A percentile compares a stretch with the other conserved stretches of the same genome.
Evolutionary conservation across 2,113 vertebrate species (phyloP).

Genomic region (Tonatia bakeri): DNA sequence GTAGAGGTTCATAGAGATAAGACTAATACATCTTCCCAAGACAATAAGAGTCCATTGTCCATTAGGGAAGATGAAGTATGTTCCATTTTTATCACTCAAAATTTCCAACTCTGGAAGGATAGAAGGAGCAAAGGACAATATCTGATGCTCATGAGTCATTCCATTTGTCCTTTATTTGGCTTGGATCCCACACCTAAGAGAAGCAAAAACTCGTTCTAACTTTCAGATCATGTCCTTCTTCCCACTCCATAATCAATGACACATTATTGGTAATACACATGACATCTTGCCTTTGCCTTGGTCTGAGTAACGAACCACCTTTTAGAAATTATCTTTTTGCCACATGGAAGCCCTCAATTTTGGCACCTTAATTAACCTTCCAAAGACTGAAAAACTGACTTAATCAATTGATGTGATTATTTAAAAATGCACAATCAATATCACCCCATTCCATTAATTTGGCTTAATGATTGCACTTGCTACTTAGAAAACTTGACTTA

Average conservation of each 20-base stretch:
- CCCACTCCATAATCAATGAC: conserved; percentile 20
- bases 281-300: background rate
- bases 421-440: conserved; percentile 18
- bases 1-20: conserved; percentile 52
- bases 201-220: background rate
- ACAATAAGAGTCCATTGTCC: conserved; percentile 17
- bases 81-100: conserved; percentile 54
- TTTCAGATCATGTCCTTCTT: background rate
- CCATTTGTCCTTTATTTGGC: background rate
- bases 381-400: background rate
- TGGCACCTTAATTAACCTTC: conserved; percentile 26
- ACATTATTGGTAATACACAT: background rate
- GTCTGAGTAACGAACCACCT: background rate
- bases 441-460: background rate
- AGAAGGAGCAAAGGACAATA: background rate
- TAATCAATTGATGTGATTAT: background rate
- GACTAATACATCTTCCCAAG: conserved; percentile 55
- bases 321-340: conserved; percentile 9
- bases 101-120: conserved; percentile 4
- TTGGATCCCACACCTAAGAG: background rate
- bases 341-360: background rate
- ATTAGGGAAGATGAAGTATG: conserved; percentile 56
- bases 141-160: conserved; percentile 1
- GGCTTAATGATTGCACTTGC: background rate
- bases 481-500: background rate